Base-by-base conservation (phyloP, 2,888 invertebrate genomes). In the Actias luna region DNA sequence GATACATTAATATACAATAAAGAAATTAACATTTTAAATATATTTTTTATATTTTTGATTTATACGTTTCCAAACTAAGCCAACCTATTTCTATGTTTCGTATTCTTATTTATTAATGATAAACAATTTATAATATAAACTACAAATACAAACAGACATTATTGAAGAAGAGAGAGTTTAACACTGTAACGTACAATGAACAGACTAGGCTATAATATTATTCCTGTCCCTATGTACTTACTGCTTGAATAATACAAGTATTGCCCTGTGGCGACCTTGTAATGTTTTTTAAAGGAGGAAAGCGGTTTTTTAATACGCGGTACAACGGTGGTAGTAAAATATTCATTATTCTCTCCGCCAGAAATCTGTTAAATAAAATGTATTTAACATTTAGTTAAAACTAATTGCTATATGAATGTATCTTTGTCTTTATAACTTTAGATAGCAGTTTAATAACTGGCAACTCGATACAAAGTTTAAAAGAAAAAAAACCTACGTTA, bases 261-360 rank as follows among this genome's bases (percentile, higher is more conserved):
- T 14, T 59, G 31, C 52, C 55, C 59, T 36, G 59, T 52, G 55
- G 55, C 59, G 22, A 29, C 5, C 58, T 31, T 36, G 39, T 55
- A 63, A 55, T 63, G 55, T 63, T 55, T 63, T 62, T 59, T 36
- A 55, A 55, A 63, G 36, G 22, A 63, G 52, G 59, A 55, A 63
- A 59, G 39, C 33, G 55, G 39, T 29, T 27, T 25, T 61, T 61
- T 27, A 31, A 42, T 58, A 58, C 61, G 42, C 58, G 58, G 42
- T 25, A n/a, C n/a, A 22, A 8, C 10, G 14, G 52, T 52, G 22
- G 25, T 36, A 42, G 42, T 42, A 18, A 39, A 36, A 59, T 39
- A 59, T 59, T 59, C 39, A 59, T 39, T 22, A 52, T 25, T 25
- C 14, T 42, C 42, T 42, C 18, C 18, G 18, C 18, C 42, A 42